Evolutionary conservation across 2,113 vertebrate species (phyloP).

Genomic region (Pseudorasbora parva): DNA sequence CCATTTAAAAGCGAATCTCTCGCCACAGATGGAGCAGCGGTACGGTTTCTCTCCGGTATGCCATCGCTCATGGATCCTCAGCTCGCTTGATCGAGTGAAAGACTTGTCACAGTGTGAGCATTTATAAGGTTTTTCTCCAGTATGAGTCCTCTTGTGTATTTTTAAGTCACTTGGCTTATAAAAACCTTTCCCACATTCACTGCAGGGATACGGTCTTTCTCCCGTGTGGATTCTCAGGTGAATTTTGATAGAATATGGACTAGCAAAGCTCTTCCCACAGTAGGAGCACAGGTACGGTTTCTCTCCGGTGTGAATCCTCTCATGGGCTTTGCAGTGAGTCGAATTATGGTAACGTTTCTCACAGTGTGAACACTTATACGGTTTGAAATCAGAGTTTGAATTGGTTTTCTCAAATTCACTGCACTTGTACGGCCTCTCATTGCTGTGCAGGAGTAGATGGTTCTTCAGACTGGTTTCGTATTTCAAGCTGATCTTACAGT

Average conservation of each 20-base stretch:
- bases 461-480: not conserved
- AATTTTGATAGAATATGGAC: not conserved
- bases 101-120: conserved; percentile 43
- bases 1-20: conserved; percentile 5
- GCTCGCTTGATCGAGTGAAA: not conserved
- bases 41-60: no score
- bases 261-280: conserved; percentile 39
- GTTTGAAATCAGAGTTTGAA: not conserved
- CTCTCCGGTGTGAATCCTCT: conserved; percentile 12
- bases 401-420: conserved; percentile 31
- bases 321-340: no score
- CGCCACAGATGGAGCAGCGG: not conserved
- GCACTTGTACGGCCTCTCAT: conserved; percentile 40
- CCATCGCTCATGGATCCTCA: no score
- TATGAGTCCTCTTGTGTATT: conserved; percentile 43
- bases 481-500: conserved; percentile 15
- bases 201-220: conserved; percentile 40
- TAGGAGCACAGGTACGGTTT: conserved; percentile 31
- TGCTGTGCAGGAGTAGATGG: not conserved
- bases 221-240: conserved; percentile 29
- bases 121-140: conserved; percentile 38
- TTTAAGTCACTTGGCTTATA: not conserved
- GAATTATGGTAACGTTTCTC: not conserved
- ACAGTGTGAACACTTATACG: not conserved
- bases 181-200: conserved; percentile 45